These are phyloP conservation scores for Tyrannus savana DNA, from an alignment of 2,113 vertebrate genomes.

Conservation along the genomic window DNA sequence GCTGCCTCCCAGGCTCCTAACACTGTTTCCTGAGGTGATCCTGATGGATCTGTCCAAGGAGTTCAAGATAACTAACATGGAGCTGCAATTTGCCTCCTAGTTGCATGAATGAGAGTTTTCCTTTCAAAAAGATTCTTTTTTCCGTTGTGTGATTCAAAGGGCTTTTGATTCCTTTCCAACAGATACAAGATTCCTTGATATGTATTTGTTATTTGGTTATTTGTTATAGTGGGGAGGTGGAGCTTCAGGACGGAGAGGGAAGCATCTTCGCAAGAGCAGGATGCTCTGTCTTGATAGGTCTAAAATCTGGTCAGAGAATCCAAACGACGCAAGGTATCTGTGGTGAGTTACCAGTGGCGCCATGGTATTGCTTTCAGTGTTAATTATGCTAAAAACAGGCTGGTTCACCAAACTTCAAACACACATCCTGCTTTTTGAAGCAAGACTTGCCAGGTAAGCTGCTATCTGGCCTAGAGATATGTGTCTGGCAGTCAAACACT, in stretches of 20 bases:
- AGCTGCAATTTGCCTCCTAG: not conserved
- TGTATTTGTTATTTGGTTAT: not conserved
- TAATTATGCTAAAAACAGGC: not conserved
- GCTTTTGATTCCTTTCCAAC: not conserved
- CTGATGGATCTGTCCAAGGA: not conserved
- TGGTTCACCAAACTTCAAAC: not conserved
- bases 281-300: not conserved
- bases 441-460: not conserved
- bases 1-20: not conserved
- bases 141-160: not conserved
- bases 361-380: not conserved
- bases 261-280: not conserved
- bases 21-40: not conserved
- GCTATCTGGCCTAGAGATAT: not conserved
- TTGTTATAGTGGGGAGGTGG: not conserved
- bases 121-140: not conserved
- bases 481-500: not conserved
- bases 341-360: not conserved
- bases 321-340: not conserved
- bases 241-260: not conserved
- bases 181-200: not conserved
- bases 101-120: fast-evolving
- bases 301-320: not conserved
- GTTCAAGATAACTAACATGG: not conserved
- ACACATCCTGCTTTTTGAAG: not conserved